phyloP scores from a whole-genome alignment of 2,888 invertebrate species.

The Hypsopygia costalis region DNA sequence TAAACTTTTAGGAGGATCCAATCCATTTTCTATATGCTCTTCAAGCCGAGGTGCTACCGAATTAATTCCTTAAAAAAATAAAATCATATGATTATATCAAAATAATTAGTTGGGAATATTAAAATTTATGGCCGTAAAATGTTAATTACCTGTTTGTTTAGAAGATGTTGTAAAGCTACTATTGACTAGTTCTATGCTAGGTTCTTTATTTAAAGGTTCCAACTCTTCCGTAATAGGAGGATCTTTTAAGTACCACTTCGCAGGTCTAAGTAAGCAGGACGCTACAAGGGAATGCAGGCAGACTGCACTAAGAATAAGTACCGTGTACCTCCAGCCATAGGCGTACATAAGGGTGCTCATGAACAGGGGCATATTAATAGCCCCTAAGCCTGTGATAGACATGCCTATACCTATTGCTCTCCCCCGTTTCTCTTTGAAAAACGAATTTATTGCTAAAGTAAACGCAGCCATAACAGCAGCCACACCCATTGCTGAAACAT shows the following conservation, averaged over 20 bases:
- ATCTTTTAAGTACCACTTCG: constrained; percentile 82
- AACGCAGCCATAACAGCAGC: constrained; percentile 82
- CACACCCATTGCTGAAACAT: constrained; percentile 81
- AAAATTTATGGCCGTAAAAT: not conserved
- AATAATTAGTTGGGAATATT: too few relatives aligned
- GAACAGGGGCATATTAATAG: constrained; percentile 83
- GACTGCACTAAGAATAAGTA: constrained; percentile 82
- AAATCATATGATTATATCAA: too few relatives aligned
- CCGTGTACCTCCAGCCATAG: constrained; percentile 82
- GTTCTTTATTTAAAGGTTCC: constrained; percentile 51
- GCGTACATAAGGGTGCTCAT: constrained; percentile 76
- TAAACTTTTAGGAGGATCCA: constrained; percentile 47
- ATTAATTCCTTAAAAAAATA: constrained; percentile 32
- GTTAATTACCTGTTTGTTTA: constrained; percentile 41
- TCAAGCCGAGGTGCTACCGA: constrained; percentile 34
- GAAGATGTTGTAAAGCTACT: constrained; percentile 44
- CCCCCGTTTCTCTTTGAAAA: constrained; percentile 82
- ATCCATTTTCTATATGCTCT: constrained; percentile 38
- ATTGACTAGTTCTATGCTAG: constrained; percentile 45
- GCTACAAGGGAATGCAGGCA: constrained; percentile 82
- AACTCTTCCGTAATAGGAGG: constrained; percentile 49
- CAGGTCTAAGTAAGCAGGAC: constrained; percentile 82
- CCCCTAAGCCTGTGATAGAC: constrained; percentile 84
- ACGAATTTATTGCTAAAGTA: constrained; percentile 83
- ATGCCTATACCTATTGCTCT: constrained; percentile 83